Percentiles rank a stretch among this genome's conserved stretches.
These are phyloP conservation scores for Ptychochromis oligacanthus DNA, from an alignment of 2,113 vertebrate genomes.

Conservation along the genomic window DNA sequence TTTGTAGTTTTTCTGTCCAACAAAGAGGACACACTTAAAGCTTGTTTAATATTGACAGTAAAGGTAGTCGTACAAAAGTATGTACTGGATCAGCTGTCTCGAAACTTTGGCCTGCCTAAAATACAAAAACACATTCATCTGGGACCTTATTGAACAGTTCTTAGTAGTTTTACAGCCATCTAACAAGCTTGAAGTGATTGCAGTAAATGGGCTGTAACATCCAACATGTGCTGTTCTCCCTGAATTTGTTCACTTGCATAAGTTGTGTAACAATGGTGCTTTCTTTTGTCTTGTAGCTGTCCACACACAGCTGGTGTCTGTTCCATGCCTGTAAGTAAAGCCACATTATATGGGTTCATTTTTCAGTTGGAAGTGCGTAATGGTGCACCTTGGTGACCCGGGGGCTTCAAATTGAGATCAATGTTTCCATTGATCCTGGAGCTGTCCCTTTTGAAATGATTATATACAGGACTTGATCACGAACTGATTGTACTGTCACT, in stretches of 20 bases:
- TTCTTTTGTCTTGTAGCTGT: background rate
- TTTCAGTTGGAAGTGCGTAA: no score
- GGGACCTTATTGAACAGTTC: background rate
- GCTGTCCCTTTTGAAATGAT: background rate
- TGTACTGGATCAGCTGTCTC: accelerated
- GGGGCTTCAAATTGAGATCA: background rate
- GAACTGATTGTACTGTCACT: no score
- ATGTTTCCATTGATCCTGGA: background rate
- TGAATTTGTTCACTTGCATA: background rate
- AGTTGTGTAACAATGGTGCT: background rate
- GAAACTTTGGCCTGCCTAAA: background rate
- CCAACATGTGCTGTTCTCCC: background rate
- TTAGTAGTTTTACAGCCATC: background rate
- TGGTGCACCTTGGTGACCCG: no score
- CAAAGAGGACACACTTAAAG: background rate
- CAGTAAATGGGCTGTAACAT: conserved; percentile 10
- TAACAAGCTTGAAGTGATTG: background rate
- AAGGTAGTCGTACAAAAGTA: accelerated
- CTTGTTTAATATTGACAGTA: background rate
- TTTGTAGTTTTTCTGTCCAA: background rate
- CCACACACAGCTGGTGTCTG: accelerated
- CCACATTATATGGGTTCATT: no score
- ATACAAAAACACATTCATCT: background rate
- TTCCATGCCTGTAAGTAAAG: background rate
- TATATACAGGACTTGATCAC: background rate